phyloP scores from a whole-genome alignment of 2,888 invertebrate species.

The Chalcosyrphus nemorum region DNA sequence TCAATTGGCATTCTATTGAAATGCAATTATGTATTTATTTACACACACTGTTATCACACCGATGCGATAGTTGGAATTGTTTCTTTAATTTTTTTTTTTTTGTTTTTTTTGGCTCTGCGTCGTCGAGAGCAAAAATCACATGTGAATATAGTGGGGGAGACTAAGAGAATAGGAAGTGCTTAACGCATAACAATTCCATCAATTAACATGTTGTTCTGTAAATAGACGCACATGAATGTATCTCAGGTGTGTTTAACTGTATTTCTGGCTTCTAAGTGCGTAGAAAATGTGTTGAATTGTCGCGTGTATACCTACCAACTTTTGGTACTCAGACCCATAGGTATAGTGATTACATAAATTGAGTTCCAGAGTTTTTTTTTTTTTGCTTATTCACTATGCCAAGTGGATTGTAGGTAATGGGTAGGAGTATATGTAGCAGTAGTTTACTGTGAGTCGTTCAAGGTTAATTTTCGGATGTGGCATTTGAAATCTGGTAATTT shows the following conservation, averaged over 20 bases:
- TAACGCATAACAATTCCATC: conserved; percentile 15
- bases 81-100: background rate
- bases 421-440: no score
- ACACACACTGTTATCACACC: conserved; percentile 11
- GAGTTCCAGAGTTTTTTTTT: background rate
- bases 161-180: background rate
- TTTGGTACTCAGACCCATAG: background rate
- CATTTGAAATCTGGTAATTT: background rate
- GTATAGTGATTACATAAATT: conserved; percentile 1
- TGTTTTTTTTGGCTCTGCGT: background rate
- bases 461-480: background rate
- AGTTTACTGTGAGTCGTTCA: background rate
- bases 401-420: no score
- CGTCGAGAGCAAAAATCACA: background rate
- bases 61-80: background rate
- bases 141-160: background rate
- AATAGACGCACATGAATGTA: conserved; percentile 1
- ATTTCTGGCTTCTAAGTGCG: background rate
- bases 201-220: conserved; percentile 18
- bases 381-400: background rate
- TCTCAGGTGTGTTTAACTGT: conserved; percentile 11
- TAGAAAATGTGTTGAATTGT: background rate
- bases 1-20: conserved; percentile 50
- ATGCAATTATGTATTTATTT: conserved; percentile 48
- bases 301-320: no score